These are phyloP conservation scores for Scaeva pyrastri DNA, from an alignment of 2,888 invertebrate genomes.

Conservation along the genomic window DNA sequence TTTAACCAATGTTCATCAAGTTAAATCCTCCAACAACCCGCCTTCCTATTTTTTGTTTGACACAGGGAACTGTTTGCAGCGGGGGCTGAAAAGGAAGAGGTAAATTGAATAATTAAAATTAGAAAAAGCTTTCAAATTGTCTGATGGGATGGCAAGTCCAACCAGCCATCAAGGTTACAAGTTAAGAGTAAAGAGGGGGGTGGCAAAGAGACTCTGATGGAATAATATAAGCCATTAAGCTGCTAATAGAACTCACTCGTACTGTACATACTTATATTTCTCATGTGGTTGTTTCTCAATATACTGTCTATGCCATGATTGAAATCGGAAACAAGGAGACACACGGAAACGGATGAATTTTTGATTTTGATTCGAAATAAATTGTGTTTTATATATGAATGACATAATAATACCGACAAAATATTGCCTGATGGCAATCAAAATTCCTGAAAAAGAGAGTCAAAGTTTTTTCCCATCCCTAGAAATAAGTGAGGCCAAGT, in stretches of 20 bases:
- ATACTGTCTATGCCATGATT: slow-evolving; percentile 37
- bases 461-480: no score
- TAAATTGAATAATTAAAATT: slow-evolving; percentile 60
- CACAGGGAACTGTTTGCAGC: background rate
- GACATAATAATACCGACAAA: no score
- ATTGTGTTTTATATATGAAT: slow-evolving; percentile 42
- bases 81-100: background rate
- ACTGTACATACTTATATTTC: background rate
- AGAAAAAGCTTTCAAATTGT: slow-evolving; percentile 41
- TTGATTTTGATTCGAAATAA: slow-evolving; percentile 57
- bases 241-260: no score
- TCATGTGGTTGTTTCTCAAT: slow-evolving; percentile 7
- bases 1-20: slow-evolving; percentile 1
- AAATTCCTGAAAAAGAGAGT: no score
- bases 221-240: no score
- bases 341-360: slow-evolving; percentile 27
- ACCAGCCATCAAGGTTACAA: no score
- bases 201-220: background rate
- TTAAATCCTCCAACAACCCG: background rate
- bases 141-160: background rate
- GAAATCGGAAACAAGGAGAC: slow-evolving; percentile 53
- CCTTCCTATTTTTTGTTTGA: background rate
- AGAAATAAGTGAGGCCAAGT: no score
- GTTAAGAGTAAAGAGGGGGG: background rate
- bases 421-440: no score